Evolutionary conservation across 2,797 vertebrate species (phyloP).

Genomic region (Odontamblyopus lacepedii): DNA sequence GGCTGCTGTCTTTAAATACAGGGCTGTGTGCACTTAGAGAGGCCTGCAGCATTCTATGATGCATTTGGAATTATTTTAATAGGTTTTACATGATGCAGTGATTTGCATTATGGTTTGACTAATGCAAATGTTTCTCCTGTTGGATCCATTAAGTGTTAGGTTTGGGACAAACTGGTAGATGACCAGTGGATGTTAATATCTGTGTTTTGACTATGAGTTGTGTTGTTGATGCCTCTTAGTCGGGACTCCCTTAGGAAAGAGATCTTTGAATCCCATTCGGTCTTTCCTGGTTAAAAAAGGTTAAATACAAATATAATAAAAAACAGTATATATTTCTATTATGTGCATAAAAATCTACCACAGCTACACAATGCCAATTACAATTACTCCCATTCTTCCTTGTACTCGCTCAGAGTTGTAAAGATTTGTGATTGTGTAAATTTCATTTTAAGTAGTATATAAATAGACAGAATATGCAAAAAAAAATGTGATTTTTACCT

Average conservation of each 20-base stretch:
- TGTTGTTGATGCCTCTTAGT: no score
- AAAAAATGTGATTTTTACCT: background rate
- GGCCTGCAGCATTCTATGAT: background rate
- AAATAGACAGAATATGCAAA: background rate
- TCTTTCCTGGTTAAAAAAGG: no score
- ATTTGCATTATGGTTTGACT: background rate
- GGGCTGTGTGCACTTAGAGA: constrained; percentile 23
- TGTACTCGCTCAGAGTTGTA: no score
- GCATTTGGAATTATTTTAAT: constrained; percentile 2
- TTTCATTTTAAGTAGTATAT: background rate
- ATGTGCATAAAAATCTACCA: background rate
- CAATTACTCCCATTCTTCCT: no score
- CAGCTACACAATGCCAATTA: no score
- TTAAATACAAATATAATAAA: no score
- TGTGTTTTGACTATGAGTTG: background rate
- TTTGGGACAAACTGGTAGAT: background rate
- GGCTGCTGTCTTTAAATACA: constrained; percentile 43
- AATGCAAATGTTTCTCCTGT: background rate
- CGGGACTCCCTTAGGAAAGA: no score
- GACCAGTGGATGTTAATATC: background rate
- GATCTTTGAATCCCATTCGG: no score
- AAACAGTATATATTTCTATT: no score
- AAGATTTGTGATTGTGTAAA: background rate
- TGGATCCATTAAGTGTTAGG: background rate
- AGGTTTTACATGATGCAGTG: background rate